Evolutionary conservation across 2,797 vertebrate genomes (phyloP), one percentile per base, ranked within the genome.

Genomic region (Pseudochromis fuscus): DNA sequence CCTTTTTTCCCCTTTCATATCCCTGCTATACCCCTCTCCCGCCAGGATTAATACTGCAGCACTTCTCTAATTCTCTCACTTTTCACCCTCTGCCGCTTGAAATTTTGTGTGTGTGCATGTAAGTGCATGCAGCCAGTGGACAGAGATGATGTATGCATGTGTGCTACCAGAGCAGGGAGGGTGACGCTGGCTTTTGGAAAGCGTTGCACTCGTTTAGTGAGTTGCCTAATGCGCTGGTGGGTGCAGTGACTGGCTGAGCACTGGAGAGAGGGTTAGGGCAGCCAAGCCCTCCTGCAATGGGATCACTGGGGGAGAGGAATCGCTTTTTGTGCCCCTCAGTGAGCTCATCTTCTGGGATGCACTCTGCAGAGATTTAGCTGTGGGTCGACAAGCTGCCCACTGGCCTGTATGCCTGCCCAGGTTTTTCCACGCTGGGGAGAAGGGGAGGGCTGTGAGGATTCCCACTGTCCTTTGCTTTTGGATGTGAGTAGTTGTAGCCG

Each of bases 251-350:
- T 83, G 82, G 70, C 69, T 76, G 82, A 87, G 75, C 70, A 58
- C 13, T 70, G 48, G 55, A 59, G 75, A 61, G 83, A 85, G 66
- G n/a, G n/a, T n/a, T n/a, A n/a, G n/a, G 56, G 67, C 72, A 88
- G 75, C 84, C 85, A 86, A 80, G 70, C 75, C 75, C 80, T 78
- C 77, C 79, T 58, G 50, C 83, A 85, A n/a, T 84, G 81, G 79
- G 73, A 83, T 75, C 75, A 60, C 52, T 53, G 50, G 78, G 86
- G 82, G 81, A 78, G 48, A 80, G 85, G 79, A 87, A 82, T 89
- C 67, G 37, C 88, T 85, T 80, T n/a, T 82, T 86, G 76, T 82
- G 64, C 66, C 85, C n/a, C 67, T 73, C 49, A 19, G 67, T 75
- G 55, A 86, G 70, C 78, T 90, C 79, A 83, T 87, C 84, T 77